phyloP scores from a whole-genome alignment of 2,888 invertebrate genomes.

The Cosmopolites sordidus region DNA sequence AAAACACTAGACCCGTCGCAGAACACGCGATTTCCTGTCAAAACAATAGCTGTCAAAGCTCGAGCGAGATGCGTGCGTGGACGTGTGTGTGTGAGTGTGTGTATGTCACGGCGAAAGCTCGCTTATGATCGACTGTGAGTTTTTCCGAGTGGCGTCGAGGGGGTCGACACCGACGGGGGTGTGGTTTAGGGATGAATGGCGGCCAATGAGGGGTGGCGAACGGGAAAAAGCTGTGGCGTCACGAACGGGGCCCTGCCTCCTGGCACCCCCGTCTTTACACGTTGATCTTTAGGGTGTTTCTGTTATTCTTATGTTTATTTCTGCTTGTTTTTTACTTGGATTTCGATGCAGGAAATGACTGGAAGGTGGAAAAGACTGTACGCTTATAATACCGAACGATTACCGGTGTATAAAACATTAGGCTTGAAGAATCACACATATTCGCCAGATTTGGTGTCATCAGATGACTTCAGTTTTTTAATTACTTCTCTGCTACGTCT shows the following conservation, averaged over 20 bases:
- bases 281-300: slow-evolving; percentile 6
- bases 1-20: slow-evolving; percentile 16
- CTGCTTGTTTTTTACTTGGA: background rate
- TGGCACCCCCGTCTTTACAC: slow-evolving; percentile 18
- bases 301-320: background rate
- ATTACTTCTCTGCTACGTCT: too few relatives aligned
- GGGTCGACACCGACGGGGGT: slow-evolving; percentile 33
- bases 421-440: too few relatives aligned
- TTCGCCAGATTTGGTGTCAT: too few relatives aligned
- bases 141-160: slow-evolving; percentile 39
- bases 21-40: slow-evolving; percentile 25
- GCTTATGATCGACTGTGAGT: slow-evolving; percentile 47
- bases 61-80: slow-evolving; percentile 29
- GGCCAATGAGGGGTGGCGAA: slow-evolving; percentile 41
- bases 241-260: slow-evolving; percentile 18
- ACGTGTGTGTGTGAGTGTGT: too few relatives aligned
- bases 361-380: too few relatives aligned
- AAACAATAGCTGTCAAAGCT: slow-evolving; percentile 30
- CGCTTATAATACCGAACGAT: too few relatives aligned
- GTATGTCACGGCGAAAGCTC: slow-evolving; percentile 35
- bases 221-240: slow-evolving; percentile 32
- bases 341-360: too few relatives aligned
- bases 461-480: too few relatives aligned
- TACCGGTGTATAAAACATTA: too few relatives aligned
- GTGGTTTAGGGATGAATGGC: slow-evolving; percentile 39